A percentile compares a stretch with the other conserved stretches of the same genome.
These are phyloP conservation scores for Rhopalosiphum nymphaeae DNA, from an alignment of 2,888 invertebrate genomes.

Conservation along the genomic window DNA sequence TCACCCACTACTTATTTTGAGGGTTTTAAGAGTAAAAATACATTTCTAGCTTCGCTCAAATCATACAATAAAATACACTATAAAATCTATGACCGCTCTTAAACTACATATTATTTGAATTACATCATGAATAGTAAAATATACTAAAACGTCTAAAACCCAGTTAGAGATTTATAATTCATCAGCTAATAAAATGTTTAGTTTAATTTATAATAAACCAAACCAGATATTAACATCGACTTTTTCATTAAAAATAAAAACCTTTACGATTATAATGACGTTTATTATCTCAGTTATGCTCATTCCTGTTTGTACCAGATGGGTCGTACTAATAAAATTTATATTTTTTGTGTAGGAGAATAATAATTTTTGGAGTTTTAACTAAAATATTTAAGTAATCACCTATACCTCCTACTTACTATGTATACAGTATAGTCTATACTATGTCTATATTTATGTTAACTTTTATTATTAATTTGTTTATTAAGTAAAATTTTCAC, in stretches of 20 bases:
- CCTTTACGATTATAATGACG: background rate
- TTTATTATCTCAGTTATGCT: slow-evolving; percentile 16
- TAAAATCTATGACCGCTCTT: background rate
- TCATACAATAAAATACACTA: background rate
- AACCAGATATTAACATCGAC: background rate
- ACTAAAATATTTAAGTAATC: background rate
- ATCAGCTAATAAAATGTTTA: background rate
- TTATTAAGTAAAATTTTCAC: background rate
- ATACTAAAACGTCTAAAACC: background rate
- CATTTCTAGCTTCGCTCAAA: background rate
- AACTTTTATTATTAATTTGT: background rate
- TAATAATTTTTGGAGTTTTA: background rate
- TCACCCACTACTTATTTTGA: background rate
- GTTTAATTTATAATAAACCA: background rate
- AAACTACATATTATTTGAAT: background rate
- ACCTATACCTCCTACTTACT: background rate
- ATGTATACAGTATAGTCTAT: background rate
- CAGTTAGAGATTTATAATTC: background rate
- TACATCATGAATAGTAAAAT: background rate
- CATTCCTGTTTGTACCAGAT: background rate
- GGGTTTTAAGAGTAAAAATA: background rate
- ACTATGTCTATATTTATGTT: background rate
- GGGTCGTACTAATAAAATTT: background rate
- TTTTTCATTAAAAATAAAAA: slow-evolving; percentile 12
- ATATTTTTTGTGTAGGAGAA: background rate